A percentile compares a stretch with the other conserved stretches of the same genome.
Evolutionary conservation across 2,797 vertebrate species (phyloP).

Genomic region (Danio aesculapii): DNA sequence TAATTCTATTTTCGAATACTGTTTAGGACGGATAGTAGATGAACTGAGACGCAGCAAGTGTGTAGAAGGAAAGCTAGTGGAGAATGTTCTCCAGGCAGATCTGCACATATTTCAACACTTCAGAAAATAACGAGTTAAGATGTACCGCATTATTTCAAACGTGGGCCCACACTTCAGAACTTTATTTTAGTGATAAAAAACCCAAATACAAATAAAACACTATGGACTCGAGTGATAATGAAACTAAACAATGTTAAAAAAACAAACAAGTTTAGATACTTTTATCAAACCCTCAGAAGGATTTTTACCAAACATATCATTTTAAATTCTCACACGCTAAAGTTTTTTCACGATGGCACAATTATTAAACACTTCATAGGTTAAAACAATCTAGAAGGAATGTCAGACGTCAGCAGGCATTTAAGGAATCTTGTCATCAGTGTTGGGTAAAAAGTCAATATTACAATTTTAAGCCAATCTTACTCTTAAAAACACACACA

Average conservation of each 20-base stretch:
- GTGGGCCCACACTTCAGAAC: background rate
- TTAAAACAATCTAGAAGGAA: background rate
- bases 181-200: background rate
- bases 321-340: background rate
- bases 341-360: background rate
- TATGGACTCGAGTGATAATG: background rate
- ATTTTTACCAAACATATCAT: slow-evolving; percentile 9
- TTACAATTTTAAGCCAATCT: no score
- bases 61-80: no score
- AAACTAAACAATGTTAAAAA: background rate
- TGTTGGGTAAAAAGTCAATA: no score
- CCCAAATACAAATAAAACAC: background rate
- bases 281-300: background rate
- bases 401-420: background rate
- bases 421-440: background rate
- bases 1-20: no score
- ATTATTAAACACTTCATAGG: background rate
- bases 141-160: background rate
- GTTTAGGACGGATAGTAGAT: no score
- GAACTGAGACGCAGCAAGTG: no score
- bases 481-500: no score
- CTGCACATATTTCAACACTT: background rate
- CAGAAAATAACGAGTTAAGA: background rate
- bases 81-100: background rate
- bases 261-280: background rate